These are phyloP conservation scores for Poeciliopsis infans DNA, from an alignment of 2,797 vertebrate genomes.

Conservation along the genomic window DNA sequence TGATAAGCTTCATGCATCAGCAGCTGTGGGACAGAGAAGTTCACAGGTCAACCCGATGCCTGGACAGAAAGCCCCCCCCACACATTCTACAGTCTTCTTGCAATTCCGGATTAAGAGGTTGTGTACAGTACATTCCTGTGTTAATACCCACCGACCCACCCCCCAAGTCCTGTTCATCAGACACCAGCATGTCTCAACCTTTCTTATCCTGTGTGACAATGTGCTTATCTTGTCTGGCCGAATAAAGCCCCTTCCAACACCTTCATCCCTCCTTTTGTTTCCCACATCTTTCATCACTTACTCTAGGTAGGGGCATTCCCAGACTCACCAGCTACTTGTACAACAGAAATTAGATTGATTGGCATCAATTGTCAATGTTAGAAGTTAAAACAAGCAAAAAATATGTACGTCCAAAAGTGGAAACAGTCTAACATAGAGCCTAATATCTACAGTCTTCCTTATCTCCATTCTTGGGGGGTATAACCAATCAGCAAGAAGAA, in stretches of 20 bases:
- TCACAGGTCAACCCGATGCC: constrained; percentile 57
- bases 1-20: constrained; percentile 47
- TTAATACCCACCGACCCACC: constrained; percentile 36
- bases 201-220: constrained; percentile 20
- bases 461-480: no score
- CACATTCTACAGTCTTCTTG: constrained; percentile 76
- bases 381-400: neutral
- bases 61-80: constrained; percentile 35
- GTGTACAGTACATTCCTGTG: constrained; percentile 57
- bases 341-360: neutral
- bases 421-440: neutral
- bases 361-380: neutral
- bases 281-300: neutral
- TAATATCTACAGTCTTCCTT: neutral
- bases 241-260: neutral
- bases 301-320: neutral
- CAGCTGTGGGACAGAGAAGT: constrained; percentile 43
- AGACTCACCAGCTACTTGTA: neutral
- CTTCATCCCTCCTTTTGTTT: neutral
- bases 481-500: no score
- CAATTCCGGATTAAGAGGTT: constrained; percentile 72
- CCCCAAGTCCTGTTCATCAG: constrained; percentile 36
- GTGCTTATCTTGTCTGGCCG: constrained; percentile 11
- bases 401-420: neutral
- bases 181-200: constrained; percentile 26